A percentile compares a stretch with the other conserved stretches of the same genome.
These are phyloP conservation scores for Anastatus disparis DNA, from an alignment of 1,140 invertebrate genomes.

Conservation along the genomic window DNA sequence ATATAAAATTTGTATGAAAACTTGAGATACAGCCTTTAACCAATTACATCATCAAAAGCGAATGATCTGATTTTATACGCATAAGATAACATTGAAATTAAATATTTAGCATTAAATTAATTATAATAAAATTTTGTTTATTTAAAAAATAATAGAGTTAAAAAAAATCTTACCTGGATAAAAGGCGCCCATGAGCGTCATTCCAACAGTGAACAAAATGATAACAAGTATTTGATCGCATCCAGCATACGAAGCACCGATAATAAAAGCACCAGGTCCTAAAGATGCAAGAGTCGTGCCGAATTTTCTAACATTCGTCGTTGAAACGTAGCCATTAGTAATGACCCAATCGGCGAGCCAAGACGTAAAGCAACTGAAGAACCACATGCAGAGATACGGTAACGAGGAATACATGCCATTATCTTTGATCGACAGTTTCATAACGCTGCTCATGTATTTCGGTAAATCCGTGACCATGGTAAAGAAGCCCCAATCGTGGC, in stretches of 20 bases:
- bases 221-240: constrained; percentile 75
- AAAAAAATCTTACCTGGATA: constrained; percentile 71
- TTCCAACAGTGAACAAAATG: constrained; percentile 75
- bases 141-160: no score
- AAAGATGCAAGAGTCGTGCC: constrained; percentile 80
- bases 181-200: constrained; percentile 81
- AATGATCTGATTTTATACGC: no score
- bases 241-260: constrained; percentile 83
- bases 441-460: constrained; percentile 89
- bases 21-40: no score
- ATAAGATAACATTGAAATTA: no score
- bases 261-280: constrained; percentile 80
- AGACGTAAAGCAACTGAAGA: constrained; percentile 75
- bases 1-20: no score
- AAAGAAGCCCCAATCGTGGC: constrained; percentile 95
- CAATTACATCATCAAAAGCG: no score
- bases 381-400: constrained; percentile 80
- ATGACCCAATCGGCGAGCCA: constrained; percentile 77
- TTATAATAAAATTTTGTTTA: no score
- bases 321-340: constrained; percentile 68
- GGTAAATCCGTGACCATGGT: constrained; percentile 93
- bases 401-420: constrained; percentile 76
- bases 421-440: constrained; percentile 83
- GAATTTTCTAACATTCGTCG: constrained; percentile 75
- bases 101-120: no score